Percentiles rank a stretch among this genome's conserved stretches.
These are phyloP conservation scores for Sphinx pinastri DNA, from an alignment of 2,888 invertebrate species.

Conservation along the genomic window DNA sequence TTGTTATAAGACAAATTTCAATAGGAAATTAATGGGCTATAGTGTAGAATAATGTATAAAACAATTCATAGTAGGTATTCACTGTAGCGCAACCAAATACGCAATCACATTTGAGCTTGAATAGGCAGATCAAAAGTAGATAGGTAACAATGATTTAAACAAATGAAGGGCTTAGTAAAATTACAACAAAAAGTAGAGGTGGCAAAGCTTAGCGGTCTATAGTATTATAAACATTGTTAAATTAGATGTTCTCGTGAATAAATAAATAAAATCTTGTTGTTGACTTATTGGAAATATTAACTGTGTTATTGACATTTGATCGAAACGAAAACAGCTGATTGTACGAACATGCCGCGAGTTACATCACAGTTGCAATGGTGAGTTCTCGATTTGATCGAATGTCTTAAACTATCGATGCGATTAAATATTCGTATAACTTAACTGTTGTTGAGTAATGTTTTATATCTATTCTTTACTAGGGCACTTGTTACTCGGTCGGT, in stretches of 20 bases:
- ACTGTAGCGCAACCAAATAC: constrained; percentile 7
- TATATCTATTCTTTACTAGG: constrained; percentile 22
- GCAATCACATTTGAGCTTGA: constrained; percentile 9
- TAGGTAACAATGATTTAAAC: constrained; percentile 12
- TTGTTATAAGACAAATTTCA: background rate
- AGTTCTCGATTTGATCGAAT: constrained; percentile 6
- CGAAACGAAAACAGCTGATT: background rate
- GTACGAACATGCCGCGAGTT: background rate
- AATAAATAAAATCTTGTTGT: constrained; percentile 64
- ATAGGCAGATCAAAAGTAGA: constrained; percentile 5
- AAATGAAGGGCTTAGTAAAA: constrained; percentile 30
- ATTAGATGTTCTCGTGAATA: constrained; percentile 60
- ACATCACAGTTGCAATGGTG: background rate
- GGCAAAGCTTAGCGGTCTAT: constrained; percentile 56
- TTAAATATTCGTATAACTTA: constrained; percentile 18
- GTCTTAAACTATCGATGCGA: background rate
- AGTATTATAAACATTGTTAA: constrained; percentile 65
- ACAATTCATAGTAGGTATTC: constrained; percentile 8
- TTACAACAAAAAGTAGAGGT: constrained; percentile 45
- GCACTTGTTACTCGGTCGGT: constrained; percentile 14
- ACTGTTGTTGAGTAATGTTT: constrained; percentile 25
- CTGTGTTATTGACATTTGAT: constrained; percentile 19
- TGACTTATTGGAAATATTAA: constrained; percentile 40
- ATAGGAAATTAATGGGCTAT: background rate
- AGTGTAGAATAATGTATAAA: background rate